phyloP scores from a whole-genome alignment of 2,113 vertebrate species.

The Stegostoma tigrinum region DNA sequence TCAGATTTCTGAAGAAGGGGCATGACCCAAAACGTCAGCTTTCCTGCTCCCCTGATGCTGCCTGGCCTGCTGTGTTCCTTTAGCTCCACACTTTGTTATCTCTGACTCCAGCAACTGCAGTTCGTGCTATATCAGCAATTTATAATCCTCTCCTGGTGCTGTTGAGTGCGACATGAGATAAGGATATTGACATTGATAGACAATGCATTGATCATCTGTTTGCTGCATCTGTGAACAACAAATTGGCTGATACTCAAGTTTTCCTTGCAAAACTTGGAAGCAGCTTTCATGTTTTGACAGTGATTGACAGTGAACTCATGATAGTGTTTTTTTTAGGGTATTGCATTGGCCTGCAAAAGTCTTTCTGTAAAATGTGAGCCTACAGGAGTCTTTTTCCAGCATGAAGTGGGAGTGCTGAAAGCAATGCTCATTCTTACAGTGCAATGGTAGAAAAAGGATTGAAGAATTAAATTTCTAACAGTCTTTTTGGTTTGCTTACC shows the following conservation, averaged over 20 bases:
- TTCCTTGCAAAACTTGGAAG: neutral
- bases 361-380: neutral
- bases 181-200: neutral
- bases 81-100: too few species aligned
- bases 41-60: too few species aligned
- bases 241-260: neutral
- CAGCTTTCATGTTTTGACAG: neutral
- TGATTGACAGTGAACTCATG: neutral
- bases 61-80: too few species aligned
- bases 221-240: neutral
- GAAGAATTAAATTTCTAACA: neutral
- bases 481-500: neutral
- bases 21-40: too few species aligned
- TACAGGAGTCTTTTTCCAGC: neutral
- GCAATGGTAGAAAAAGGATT: neutral
- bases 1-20: too few species aligned
- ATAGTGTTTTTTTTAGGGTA: neutral
- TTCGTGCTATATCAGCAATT: too few species aligned
- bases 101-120: too few species aligned
- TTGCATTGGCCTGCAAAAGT: neutral
- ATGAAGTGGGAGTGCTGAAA: neutral
- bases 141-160: neutral
- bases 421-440: neutral
- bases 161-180: neutral
- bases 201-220: neutral